phyloP scores from a whole-genome alignment of 2,888 invertebrate species.

The Philhelius pedissequus region DNA sequence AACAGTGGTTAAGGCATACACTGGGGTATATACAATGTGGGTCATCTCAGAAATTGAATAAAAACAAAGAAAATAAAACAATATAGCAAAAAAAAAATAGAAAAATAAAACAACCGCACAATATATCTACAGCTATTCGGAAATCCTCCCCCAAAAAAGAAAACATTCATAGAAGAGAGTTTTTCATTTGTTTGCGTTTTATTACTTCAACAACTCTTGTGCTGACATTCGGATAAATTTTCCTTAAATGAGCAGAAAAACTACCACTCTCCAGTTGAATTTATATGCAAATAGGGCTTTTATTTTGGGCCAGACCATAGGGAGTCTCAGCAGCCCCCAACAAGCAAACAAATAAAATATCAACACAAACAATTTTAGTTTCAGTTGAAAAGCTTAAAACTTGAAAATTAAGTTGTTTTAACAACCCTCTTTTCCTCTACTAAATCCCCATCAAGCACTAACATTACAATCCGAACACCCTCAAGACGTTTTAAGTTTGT shows the following conservation, averaged over 20 bases:
- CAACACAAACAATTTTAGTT: constrained; percentile 61
- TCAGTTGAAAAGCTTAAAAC: constrained; percentile 46
- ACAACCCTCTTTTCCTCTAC: not conserved
- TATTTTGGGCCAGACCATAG: constrained; percentile 24
- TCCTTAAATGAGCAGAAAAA: constrained; percentile 62
- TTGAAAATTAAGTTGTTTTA: constrained; percentile 55
- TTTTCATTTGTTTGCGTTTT: constrained; percentile 57
- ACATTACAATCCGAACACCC: constrained; percentile 7
- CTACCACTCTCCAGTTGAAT: constrained; percentile 47
- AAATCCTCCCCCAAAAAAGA: not conserved
- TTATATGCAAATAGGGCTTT: constrained; percentile 53
- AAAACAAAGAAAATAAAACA: constrained; percentile 3
- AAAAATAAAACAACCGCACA: constrained; percentile 7
- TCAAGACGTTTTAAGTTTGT: constrained; percentile 44
- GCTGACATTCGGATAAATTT: constrained; percentile 58
- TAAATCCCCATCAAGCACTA: not conserved
- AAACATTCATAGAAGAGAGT: constrained; percentile 17
- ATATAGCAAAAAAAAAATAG: not conserved
- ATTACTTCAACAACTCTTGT: constrained; percentile 62
- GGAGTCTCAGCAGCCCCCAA: constrained; percentile 9
- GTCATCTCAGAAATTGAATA: constrained; percentile 50
- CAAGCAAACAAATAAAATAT: constrained; percentile 61
- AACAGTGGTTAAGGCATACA: constrained; percentile 28
- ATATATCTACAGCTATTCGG: not conserved
- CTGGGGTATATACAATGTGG: constrained; percentile 37